phyloP scores from a whole-genome alignment of 2,797 vertebrate genomes.

The Enteromius radiatus region DNA sequence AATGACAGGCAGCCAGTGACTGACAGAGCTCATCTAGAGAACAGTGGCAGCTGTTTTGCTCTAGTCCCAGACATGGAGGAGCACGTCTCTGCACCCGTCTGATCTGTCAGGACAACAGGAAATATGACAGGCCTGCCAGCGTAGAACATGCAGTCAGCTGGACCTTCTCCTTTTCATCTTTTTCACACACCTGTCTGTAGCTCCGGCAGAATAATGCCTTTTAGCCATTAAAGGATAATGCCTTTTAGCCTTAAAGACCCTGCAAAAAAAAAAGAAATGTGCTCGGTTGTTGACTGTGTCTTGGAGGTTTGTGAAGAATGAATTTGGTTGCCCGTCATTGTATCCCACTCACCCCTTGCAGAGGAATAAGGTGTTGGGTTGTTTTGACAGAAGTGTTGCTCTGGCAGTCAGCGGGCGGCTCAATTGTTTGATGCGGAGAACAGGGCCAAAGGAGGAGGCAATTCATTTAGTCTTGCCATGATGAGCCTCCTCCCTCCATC shows the following conservation, averaged over 20 bases:
- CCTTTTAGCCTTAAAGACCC: background rate
- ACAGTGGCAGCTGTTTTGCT: constrained; percentile 7
- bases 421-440: constrained; percentile 14
- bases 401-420: constrained; percentile 51
- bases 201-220: background rate
- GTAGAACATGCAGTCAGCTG: background rate
- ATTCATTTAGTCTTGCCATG: constrained; percentile 26
- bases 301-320: constrained; percentile 2
- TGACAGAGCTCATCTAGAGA: constrained; percentile 38
- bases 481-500: background rate
- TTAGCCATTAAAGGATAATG: constrained; percentile 21
- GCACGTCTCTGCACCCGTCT: background rate
- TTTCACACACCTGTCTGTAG: constrained; percentile 27
- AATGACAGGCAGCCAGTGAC: background rate
- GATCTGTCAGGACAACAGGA: constrained; percentile 39
- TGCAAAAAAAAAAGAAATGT: constrained; percentile 19
- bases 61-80: background rate
- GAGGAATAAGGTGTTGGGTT: constrained; percentile 13
- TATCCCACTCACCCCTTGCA: constrained; percentile 21
- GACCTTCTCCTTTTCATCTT: constrained; percentile 17
- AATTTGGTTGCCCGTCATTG: background rate
- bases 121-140: constrained; percentile 26
- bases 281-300: constrained; percentile 20
- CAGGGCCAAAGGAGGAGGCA: constrained; percentile 14
- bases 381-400: constrained; percentile 66